Conservation (phyloP, 1,140 invertebrate species). For the Physella acuta region DNA sequence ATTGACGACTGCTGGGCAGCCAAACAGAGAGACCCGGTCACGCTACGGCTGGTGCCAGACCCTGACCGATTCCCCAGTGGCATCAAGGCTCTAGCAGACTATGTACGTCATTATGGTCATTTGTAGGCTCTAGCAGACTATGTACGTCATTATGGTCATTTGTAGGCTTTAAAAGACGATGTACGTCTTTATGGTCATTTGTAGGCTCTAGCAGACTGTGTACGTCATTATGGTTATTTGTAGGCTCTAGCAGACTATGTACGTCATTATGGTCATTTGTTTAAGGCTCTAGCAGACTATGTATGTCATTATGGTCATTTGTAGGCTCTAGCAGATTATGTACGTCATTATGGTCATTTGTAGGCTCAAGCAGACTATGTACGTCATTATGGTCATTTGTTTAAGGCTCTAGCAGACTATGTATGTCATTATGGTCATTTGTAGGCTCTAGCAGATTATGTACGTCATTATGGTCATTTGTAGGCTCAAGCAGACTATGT, state of each 20-base stretch:
- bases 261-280: slow-evolving; percentile 91
- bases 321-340: not conserved
- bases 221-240: not conserved
- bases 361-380: not conserved
- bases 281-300: slow-evolving; percentile 86
- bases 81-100: slow-evolving; percentile 85
- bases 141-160: slow-evolving; percentile 88
- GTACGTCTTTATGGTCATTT: slow-evolving; percentile 68
- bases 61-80: slow-evolving; percentile 85
- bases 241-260: slow-evolving; percentile 38
- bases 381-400: not conserved
- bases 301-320: slow-evolving; percentile 68
- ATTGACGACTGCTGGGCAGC: slow-evolving; percentile 96
- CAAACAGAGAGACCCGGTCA: slow-evolving; percentile 70
- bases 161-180: slow-evolving; percentile 86
- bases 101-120: slow-evolving; percentile 90
- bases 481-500: too few species aligned
- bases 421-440: not conserved
- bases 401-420: not conserved
- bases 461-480: too few species aligned
- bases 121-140: slow-evolving; percentile 90
- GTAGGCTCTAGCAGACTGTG: not conserved
- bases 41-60: slow-evolving; percentile 79
- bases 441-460: not conserved
- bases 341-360: not conserved